Percentiles rank a stretch among this genome's conserved stretches.
These are phyloP conservation scores for Merodon equestris DNA, from an alignment of 2,888 invertebrate species.

Conservation along the genomic window DNA sequence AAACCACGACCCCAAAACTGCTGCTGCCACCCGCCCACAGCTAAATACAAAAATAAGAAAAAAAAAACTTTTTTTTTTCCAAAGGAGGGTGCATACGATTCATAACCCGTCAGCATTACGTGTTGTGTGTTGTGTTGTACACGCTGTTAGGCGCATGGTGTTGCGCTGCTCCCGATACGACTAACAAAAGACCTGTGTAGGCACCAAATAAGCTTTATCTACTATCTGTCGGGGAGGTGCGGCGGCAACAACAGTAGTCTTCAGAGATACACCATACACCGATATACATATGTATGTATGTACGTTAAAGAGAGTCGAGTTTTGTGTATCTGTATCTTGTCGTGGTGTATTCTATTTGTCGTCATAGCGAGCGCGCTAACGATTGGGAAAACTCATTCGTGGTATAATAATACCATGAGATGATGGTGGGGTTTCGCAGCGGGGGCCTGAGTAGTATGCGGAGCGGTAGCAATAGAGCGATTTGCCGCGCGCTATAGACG, in stretches of 20 bases:
- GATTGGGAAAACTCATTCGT: conserved; percentile 49
- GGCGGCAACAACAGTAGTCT: not conserved
- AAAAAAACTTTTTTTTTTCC: not conserved
- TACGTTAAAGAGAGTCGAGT: not conserved
- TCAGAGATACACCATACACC: not conserved
- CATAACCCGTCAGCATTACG: not conserved
- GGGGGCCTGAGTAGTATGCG: conserved; percentile 54
- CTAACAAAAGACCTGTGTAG: not conserved
- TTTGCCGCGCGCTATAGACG: not conserved
- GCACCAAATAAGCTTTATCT: conserved; percentile 17
- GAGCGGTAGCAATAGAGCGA: not conserved
- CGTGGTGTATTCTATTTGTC: conserved; percentile 51
- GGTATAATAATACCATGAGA: conserved; percentile 12
- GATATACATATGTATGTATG: no score
- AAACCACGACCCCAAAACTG: not conserved
- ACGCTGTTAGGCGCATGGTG: conserved; percentile 4
- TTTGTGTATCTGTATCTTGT: conserved; percentile 15
- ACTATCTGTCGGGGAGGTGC: not conserved
- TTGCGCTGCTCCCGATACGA: conserved; percentile 1
- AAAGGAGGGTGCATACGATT: not conserved
- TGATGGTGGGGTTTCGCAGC: conserved; percentile 36
- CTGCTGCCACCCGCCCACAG: not conserved
- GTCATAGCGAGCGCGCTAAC: conserved; percentile 41
- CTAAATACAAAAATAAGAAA: not conserved
- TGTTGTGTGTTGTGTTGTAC: not conserved